A percentile compares a stretch with the other conserved stretches of the same genome.
These are phyloP conservation scores for Lordiphosa stackelbergi DNA, from an alignment of 1,140 invertebrate species.

Conservation along the genomic window DNA sequence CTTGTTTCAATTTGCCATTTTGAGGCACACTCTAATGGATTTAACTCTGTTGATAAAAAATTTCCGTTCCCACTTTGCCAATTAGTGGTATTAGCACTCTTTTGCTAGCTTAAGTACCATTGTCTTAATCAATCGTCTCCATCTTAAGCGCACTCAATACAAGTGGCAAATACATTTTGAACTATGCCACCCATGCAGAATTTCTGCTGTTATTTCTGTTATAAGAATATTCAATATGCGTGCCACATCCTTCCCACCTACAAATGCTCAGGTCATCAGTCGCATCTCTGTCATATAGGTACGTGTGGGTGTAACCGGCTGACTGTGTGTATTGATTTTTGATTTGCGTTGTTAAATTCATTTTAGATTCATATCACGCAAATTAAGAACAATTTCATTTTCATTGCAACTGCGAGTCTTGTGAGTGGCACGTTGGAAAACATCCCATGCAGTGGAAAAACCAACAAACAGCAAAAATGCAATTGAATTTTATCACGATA, in stretches of 20 bases:
- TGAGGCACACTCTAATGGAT: too few species aligned
- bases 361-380: constrained; percentile 40
- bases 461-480: constrained; percentile 7
- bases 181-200: too few species aligned
- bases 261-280: not conserved
- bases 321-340: constrained; percentile 26
- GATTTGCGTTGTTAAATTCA: constrained; percentile 36
- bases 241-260: constrained; percentile 3
- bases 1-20: too few species aligned
- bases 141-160: too few species aligned
- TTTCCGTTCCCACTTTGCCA: too few species aligned
- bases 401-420: constrained; percentile 15
- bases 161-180: too few species aligned
- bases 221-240: constrained; percentile 8
- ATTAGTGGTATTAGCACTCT: too few species aligned
- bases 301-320: constrained; percentile 7
- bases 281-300: not conserved
- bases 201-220: not conserved
- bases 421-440: constrained; percentile 22
- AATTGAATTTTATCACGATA: constrained; percentile 7
- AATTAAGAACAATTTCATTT: constrained; percentile 41
- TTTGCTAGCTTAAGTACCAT: too few species aligned
- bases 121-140: too few species aligned
- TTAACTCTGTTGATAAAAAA: too few species aligned
- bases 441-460: constrained; percentile 1